These are phyloP conservation scores for Myotis vivesi DNA, from an alignment of 2,797 vertebrate species.

Conservation along the genomic window DNA sequence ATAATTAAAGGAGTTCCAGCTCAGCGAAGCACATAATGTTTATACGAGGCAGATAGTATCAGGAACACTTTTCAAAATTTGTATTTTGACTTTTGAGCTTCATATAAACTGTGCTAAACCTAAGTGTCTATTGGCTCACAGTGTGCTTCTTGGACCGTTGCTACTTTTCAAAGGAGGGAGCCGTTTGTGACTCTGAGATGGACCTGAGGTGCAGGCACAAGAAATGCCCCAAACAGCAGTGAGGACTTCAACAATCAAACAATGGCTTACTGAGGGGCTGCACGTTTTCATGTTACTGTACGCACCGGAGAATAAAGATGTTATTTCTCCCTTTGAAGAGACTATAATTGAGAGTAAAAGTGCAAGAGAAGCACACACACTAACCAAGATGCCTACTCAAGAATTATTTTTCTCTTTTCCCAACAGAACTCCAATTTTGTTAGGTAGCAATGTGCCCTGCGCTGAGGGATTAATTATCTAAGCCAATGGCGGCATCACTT, in stretches of 20 bases:
- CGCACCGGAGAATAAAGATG: neutral
- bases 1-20: slow-evolving; percentile 59
- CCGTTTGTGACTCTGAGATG: neutral
- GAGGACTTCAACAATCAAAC: neutral
- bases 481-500: neutral
- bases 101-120: neutral
- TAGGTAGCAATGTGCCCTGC: neutral
- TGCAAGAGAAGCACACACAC: neutral
- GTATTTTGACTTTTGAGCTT: neutral
- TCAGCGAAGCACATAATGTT: neutral
- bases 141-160: neutral
- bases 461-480: neutral
- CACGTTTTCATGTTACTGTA: neutral
- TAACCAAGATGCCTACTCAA: neutral
- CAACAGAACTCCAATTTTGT: neutral
- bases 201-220: neutral
- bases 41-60: slow-evolving; percentile 5
- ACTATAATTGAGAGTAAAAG: neutral
- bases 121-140: neutral
- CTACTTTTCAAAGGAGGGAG: neutral
- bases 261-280: neutral
- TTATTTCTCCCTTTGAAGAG: neutral
- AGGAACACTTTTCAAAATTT: slow-evolving; percentile 8
- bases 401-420: neutral
- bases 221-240: neutral